phyloP scores from a whole-genome alignment of 1,140 invertebrate species.

The Leptonema lineaticorne region DNA sequence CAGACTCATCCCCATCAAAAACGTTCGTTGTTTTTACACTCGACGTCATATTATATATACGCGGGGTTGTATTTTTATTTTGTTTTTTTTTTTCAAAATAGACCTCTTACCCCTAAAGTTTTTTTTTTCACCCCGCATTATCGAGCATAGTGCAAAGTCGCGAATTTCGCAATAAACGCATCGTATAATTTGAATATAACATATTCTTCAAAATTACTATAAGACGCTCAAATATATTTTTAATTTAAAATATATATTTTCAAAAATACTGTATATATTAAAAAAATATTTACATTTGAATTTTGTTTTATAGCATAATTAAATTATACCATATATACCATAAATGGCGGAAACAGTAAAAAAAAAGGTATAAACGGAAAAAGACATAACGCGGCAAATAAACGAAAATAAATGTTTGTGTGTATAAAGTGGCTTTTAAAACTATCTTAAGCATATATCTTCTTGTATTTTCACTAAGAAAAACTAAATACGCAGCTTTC shows the following conservation, averaged over 20 bases:
- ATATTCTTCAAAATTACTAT: neutral
- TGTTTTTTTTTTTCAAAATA: neutral
- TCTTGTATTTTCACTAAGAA: neutral
- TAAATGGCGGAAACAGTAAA: too few species aligned
- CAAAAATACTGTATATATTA: neutral
- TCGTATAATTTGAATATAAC: neutral
- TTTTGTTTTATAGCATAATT: neutral
- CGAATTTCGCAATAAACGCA: slow-evolving; percentile 3
- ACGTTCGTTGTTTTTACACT: slow-evolving; percentile 32
- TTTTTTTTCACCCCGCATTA: too few species aligned
- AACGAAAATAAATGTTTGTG: too few species aligned
- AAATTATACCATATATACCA: too few species aligned
- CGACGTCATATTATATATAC: too few species aligned
- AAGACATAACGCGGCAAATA: too few species aligned
- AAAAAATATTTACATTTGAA: neutral
- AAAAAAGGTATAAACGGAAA: too few species aligned
- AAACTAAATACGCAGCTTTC: slow-evolving; percentile 18
- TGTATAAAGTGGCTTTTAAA: slow-evolving; percentile 4
- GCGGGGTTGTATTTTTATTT: slow-evolving; percentile 24
- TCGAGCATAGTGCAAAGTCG: neutral
- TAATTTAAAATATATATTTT: neutral
- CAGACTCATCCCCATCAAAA: too few species aligned
- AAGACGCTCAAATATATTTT: too few species aligned
- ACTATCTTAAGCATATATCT: slow-evolving; percentile 9
- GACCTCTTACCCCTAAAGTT: neutral